Percentiles rank a stretch among this genome's conserved stretches.
These are phyloP conservation scores for Epiblema foenella DNA, from an alignment of 2,888 invertebrate species.

Conservation along the genomic window DNA sequence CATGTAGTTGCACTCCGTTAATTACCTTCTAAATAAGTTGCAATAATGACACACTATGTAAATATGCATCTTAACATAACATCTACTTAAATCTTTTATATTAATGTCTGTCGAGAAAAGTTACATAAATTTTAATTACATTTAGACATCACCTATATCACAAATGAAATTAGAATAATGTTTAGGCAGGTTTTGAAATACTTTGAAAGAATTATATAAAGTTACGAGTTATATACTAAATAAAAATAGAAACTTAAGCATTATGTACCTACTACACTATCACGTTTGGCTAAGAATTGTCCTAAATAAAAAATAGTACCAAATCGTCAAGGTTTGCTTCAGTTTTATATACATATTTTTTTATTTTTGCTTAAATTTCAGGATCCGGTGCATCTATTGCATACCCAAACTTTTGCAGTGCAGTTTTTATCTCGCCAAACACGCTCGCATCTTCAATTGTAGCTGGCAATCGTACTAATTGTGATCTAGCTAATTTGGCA, in stretches of 20 bases:
- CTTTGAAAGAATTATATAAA: not conserved
- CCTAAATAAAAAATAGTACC: not conserved
- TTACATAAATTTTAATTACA: no score
- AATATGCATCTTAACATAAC: not conserved
- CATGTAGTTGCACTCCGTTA: not conserved
- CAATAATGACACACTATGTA: not conserved
- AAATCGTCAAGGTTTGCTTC: not conserved
- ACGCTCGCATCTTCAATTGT: slow-evolving; percentile 95
- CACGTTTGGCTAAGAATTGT: not conserved
- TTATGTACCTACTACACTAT: no score
- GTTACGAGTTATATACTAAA: not conserved
- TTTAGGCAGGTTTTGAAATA: no score
- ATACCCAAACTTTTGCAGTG: slow-evolving; percentile 90
- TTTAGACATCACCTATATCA: no score
- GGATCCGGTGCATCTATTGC: slow-evolving; percentile 90
- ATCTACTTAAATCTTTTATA: no score
- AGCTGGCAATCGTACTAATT: slow-evolving; percentile 91
- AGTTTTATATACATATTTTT: no score
- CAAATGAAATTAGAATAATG: not conserved
- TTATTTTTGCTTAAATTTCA: slow-evolving; percentile 58
- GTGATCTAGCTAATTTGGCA: slow-evolving; percentile 92
- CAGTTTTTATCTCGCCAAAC: slow-evolving; percentile 90
- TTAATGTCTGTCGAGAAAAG: no score
- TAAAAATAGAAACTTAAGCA: slow-evolving; percentile 5
- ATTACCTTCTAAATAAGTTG: not conserved